A percentile compares a stretch with the other conserved stretches of the same genome.
Conservation (phyloP, 1,140 invertebrate genomes). For the Dermatophagoides farinae region DNA sequence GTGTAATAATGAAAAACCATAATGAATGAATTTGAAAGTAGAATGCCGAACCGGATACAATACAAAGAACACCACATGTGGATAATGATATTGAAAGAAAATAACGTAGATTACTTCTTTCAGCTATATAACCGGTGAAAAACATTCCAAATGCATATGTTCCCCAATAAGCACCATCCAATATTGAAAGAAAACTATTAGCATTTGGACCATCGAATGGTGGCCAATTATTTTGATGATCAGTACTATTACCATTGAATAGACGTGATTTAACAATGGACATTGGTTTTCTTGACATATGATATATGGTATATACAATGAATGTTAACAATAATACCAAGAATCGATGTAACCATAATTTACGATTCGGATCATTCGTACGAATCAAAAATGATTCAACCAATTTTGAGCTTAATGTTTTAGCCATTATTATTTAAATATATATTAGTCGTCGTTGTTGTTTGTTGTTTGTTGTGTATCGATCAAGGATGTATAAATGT, state of each 20-base stretch:
- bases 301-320: conserved; percentile 66
- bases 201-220: conserved; percentile 64
- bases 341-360: not conserved
- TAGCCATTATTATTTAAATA: no score
- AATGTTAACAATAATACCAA: conserved; percentile 61
- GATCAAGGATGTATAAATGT: no score
- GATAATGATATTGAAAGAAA: conserved; percentile 77
- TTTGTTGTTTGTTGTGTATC: no score
- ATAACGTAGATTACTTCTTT: conserved; percentile 67
- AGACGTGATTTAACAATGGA: conserved; percentile 80
- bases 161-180: conserved; percentile 80
- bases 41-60: conserved; percentile 71
- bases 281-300: conserved; percentile 73
- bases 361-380: not conserved
- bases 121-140: conserved; percentile 63
- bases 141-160: conserved; percentile 85
- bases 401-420: no score
- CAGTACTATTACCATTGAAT: conserved; percentile 51
- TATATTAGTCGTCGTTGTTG: no score
- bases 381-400: no score
- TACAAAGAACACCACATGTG: conserved; percentile 59
- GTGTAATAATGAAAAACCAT: conserved; percentile 59
- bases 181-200: conserved; percentile 50
- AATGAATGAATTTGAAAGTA: conserved; percentile 58
- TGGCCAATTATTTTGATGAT: conserved; percentile 54